Conservation (phyloP, 2,888 invertebrate genomes). For the Heterodera filipjevi region DNA sequence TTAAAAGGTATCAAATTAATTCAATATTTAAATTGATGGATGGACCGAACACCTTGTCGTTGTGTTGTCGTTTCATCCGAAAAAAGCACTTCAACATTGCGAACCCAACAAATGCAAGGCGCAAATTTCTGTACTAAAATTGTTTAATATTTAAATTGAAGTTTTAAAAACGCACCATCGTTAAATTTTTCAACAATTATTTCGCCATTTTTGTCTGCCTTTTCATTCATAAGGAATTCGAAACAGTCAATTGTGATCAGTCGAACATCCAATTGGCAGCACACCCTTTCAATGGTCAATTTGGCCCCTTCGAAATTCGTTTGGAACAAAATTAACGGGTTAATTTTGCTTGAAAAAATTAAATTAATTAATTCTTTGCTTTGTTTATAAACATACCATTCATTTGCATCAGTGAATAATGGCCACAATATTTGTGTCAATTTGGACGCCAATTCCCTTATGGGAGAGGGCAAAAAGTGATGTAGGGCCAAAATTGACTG, state of each 20-base stretch:
- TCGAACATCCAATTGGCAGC: slow-evolving; percentile 44
- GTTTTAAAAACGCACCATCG: slow-evolving; percentile 28
- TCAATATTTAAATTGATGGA: background rate
- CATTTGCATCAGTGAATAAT: slow-evolving; percentile 4
- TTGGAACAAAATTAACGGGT: background rate
- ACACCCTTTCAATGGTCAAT: slow-evolving; percentile 35
- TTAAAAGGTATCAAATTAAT: background rate
- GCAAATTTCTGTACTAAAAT: slow-evolving; percentile 25
- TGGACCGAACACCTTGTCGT: background rate
- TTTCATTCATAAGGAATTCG: slow-evolving; percentile 48
- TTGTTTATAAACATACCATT: background rate
- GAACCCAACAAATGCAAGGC: slow-evolving; percentile 33
- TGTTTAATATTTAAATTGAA: slow-evolving; percentile 25
- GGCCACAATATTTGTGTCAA: slow-evolving; percentile 8
- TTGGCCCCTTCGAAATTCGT: slow-evolving; percentile 25
- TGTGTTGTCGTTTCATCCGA: background rate
- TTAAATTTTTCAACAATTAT: slow-evolving; percentile 46
- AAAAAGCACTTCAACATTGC: slow-evolving; percentile 28
- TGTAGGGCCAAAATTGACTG: background rate
- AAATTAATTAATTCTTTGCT: background rate
- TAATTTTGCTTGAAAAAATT: background rate
- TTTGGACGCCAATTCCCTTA: background rate
- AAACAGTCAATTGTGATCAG: slow-evolving; percentile 47
- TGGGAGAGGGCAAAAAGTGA: slow-evolving; percentile 15
- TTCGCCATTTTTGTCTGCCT: slow-evolving; percentile 39